These are phyloP conservation scores for Diorhabda sublineata DNA, from an alignment of 1,140 invertebrate species.

Conservation along the genomic window DNA sequence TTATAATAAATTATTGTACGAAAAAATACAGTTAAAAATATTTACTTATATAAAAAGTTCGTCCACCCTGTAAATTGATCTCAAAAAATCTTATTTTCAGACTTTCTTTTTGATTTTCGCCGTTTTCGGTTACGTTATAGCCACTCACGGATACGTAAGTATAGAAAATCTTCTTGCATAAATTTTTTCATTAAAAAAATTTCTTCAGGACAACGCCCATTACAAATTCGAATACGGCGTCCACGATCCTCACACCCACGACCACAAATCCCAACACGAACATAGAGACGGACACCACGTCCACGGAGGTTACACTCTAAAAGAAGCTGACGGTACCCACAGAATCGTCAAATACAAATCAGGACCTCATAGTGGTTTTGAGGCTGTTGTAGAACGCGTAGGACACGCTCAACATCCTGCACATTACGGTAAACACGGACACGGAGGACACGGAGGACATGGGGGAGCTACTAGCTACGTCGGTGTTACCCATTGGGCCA, in stretches of 20 bases:
- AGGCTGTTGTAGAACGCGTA: constrained; percentile 34
- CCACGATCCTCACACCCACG: constrained; percentile 49
- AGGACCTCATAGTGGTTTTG: constrained; percentile 43
- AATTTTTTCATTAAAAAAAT: too few relatives aligned
- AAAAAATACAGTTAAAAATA: too few relatives aligned
- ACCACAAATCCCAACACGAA: constrained; percentile 49
- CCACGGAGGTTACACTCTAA: constrained; percentile 46
- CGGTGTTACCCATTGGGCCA: constrained; percentile 14
- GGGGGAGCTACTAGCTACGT: constrained; percentile 12
- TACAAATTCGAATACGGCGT: constrained; percentile 52
- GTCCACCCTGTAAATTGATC: too few relatives aligned
- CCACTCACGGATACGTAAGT: too few relatives aligned
- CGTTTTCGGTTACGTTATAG: too few relatives aligned
- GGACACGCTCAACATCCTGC: constrained; percentile 34
- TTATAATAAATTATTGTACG: too few relatives aligned
- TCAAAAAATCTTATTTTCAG: too few relatives aligned
- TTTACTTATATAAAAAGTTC: too few relatives aligned
- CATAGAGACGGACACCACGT: constrained; percentile 50
- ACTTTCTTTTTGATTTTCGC: too few relatives aligned
- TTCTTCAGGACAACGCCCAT: constrained; percentile 21
- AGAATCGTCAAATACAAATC: constrained; percentile 48
- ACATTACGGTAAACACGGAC: constrained; percentile 25
- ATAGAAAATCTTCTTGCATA: too few relatives aligned
- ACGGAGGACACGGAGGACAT: too few relatives aligned
- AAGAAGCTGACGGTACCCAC: constrained; percentile 49